Percentiles rank a stretch among this genome's conserved stretches.
Conservation (phyloP, 1,140 invertebrate genomes). For the Lordiphosa stackelbergi region DNA sequence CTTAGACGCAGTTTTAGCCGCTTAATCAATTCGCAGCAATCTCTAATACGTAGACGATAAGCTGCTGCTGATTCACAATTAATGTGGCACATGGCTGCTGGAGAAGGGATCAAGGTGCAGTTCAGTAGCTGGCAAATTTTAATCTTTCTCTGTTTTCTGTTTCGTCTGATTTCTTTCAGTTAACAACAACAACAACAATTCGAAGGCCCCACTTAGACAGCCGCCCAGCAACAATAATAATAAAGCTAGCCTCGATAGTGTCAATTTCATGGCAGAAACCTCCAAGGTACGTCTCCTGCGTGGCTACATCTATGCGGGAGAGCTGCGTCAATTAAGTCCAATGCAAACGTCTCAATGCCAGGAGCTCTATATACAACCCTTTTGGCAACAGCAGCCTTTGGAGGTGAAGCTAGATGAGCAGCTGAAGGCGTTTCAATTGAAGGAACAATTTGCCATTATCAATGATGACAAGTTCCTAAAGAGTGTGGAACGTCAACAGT, state of each 20-base stretch:
- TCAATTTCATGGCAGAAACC: conserved; percentile 67
- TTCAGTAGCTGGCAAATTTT: conserved; percentile 4
- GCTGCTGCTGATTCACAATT: conserved; percentile 32
- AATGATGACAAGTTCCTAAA: conserved; percentile 79
- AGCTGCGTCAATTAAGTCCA: conserved; percentile 44
- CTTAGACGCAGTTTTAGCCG: conserved; percentile 25
- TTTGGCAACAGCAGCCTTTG: conserved; percentile 54
- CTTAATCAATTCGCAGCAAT: conserved; percentile 12
- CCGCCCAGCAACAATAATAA: conserved; percentile 40
- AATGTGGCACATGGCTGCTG: conserved; percentile 1
- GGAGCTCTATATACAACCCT: conserved; percentile 58
- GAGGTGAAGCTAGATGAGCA: conserved; percentile 13
- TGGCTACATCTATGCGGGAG: conserved; percentile 58
- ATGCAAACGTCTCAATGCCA: conserved; percentile 22
- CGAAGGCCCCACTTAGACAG: conserved; percentile 17
- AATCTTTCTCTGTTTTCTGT: conserved; percentile 18
- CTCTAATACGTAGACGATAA: not conserved
- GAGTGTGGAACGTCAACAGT: conserved; percentile 79
- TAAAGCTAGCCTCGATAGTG: conserved; percentile 38
- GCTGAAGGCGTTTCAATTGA: conserved; percentile 38
- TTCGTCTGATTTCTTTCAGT: conserved; percentile 20
- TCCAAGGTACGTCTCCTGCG: conserved; percentile 64
- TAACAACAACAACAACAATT: conserved; percentile 30
- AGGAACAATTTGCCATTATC: conserved; percentile 80
- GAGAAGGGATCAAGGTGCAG: conserved; percentile 36